Conservation (phyloP, 35 echinoderm and acorn worm genomes). For the Lytechinus variegatus region DNA sequence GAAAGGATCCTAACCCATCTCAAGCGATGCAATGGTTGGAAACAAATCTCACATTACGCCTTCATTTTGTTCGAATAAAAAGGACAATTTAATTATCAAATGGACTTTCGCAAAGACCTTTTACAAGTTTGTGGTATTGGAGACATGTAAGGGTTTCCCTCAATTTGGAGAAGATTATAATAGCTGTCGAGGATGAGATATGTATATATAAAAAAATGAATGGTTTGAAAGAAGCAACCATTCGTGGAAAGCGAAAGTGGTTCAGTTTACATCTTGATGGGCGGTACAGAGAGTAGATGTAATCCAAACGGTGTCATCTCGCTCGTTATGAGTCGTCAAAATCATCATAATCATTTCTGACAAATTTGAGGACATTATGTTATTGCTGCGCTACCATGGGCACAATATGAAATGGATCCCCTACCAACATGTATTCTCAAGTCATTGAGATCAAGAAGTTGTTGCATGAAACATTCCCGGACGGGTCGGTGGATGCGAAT, state of each 20-base stretch:
- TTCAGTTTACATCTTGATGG: not conserved
- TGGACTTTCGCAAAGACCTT: not conserved
- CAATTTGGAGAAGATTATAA: not conserved
- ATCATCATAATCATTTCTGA: not conserved
- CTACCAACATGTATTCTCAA: not conserved
- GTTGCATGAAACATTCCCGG: not conserved
- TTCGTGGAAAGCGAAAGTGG: not conserved
- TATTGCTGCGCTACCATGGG: slow-evolving; percentile 16
- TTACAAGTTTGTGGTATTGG: not conserved
- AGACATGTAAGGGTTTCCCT: not conserved
- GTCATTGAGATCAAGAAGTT: not conserved
- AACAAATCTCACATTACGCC: not conserved
- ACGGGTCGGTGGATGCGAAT: not conserved
- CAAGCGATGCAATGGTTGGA: not conserved
- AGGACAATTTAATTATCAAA: not conserved
- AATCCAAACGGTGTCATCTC: not conserved
- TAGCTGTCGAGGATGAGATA: not conserved
- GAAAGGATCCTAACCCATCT: not conserved
- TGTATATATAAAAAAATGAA: not conserved
- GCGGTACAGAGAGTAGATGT: not conserved
- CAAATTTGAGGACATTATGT: slow-evolving; percentile 19
- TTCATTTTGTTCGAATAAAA: not conserved
- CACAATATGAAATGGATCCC: not conserved
- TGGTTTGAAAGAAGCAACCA: not conserved
- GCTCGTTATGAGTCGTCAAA: not conserved